phyloP scores from a whole-genome alignment of 1,140 invertebrate species.

The Habropoda laboriosa region DNA sequence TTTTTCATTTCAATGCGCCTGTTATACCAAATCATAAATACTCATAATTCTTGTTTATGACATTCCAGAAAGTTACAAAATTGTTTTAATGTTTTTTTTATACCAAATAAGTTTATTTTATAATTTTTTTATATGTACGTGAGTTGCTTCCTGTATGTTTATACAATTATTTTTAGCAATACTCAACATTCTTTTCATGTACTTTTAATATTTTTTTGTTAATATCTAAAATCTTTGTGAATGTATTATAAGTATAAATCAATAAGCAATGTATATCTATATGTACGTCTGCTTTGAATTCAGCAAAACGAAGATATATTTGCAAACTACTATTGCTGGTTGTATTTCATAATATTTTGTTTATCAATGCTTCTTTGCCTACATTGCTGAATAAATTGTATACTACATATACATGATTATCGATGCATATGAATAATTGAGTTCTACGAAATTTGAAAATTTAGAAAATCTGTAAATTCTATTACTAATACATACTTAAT shows the following conservation, averaged over 20 bases:
- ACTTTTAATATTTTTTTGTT: constrained; percentile 11
- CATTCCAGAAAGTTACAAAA: constrained; percentile 57
- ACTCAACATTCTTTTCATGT: constrained; percentile 35
- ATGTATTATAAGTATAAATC: constrained; percentile 34
- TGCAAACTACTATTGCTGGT: constrained; percentile 26
- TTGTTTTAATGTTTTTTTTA: constrained; percentile 13
- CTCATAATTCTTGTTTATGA: constrained; percentile 39
- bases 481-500: constrained; percentile 55
- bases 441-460: constrained; percentile 15
- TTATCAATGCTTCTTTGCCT: constrained; percentile 41
- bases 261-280: constrained; percentile 65
- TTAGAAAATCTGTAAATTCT: constrained; percentile 42
- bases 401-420: constrained; percentile 60
- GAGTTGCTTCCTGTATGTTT: constrained; percentile 1
- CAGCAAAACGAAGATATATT: constrained; percentile 37
- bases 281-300: constrained; percentile 46
- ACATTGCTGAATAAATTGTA: constrained; percentile 51
- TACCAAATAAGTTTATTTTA: constrained; percentile 2
- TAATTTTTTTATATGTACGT: constrained; percentile 19
- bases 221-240: not conserved
- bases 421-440: constrained; percentile 6
- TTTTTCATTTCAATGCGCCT: constrained; percentile 21
- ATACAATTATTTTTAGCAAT: constrained; percentile 16
- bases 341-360: constrained; percentile 39
- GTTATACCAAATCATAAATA: constrained; percentile 51